A percentile compares a stretch with the other conserved stretches of the same genome.
phyloP scores from a whole-genome alignment of 2,113 vertebrate species.

The Carettochelys insculpta region DNA sequence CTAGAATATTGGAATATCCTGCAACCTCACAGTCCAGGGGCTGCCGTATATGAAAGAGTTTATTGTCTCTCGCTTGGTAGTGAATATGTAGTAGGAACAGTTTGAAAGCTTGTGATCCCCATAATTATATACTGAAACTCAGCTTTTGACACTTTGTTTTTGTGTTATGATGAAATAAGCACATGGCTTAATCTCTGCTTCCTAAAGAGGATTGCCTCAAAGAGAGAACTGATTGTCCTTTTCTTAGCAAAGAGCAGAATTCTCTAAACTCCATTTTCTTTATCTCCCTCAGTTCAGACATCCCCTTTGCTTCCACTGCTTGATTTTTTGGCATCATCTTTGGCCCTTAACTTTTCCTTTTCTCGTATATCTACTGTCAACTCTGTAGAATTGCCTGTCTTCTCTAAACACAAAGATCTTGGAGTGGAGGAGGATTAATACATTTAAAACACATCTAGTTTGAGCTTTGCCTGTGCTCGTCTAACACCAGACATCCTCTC shows the following conservation, averaged over 20 bases:
- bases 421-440: too few relatives aligned
- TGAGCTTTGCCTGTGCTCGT: neutral
- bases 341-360: neutral
- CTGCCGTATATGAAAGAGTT: too few relatives aligned
- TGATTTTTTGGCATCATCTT: neutral
- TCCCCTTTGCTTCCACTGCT: neutral
- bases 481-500: neutral
- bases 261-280: slow-evolving; percentile 6
- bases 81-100: neutral
- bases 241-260: slow-evolving; percentile 12
- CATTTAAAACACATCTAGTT: neutral
- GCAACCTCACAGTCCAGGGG: too few relatives aligned
- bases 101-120: neutral
- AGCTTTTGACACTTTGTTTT: neutral
- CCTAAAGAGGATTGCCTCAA: neutral
- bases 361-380: neutral
- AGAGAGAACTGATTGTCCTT: slow-evolving; percentile 28
- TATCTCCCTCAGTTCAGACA: neutral
- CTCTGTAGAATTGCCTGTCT: neutral
- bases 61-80: neutral
- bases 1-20: too few relatives aligned
- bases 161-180: neutral
- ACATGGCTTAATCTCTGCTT: neutral
- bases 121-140: neutral
- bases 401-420: neutral